Evolutionary conservation across 2,113 vertebrate genomes (phyloP), one percentile per base, ranked within the genome.

Genomic region (Rattus norvegicus): DNA sequence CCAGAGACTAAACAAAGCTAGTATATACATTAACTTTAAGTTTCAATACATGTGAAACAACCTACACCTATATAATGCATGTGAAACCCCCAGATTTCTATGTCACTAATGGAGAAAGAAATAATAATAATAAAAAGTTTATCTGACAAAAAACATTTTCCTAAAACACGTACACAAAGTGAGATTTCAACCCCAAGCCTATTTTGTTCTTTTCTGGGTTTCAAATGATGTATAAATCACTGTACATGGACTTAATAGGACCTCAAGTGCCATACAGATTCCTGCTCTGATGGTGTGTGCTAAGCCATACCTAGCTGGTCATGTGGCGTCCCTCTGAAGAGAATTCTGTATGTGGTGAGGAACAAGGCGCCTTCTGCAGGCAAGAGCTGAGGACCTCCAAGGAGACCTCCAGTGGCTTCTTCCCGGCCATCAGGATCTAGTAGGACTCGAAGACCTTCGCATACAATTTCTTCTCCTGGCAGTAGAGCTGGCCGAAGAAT

Each of bases 331-430:
- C 99, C 99, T 99, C 99, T 99, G 97, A 99, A 99, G 96, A 99
- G 99, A 98, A 99, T 99, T 80, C 99, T 99, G 96, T 99, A 99
- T 33, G 99, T 99, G 81, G 99, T 99, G 92, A 99, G 99, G 97
- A 99, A 99, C 79, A 99, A 98, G 20, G 99, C 99, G 93, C 99
- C 99, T 99, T 99, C 99, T 98, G 99, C 99, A 95, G 99, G 99
- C 54, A 99, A 99, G 96, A 99, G 99, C 97, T 99, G 99, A 79
- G 99, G 99, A 7, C 99, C 99, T 98, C 99, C 99, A 63, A 99
- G 98, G 72, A 99, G 98, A 28, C 99, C 99, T 95, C 99, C 99
- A 0, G 99, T 99, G 65, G 99, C 99, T 96, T 99, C 99, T 96
- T 99, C 99, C 95, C 99, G 99, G 89, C 99, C 99, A 28, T 99